Base-by-base conservation (phyloP, 35 echinoderm and acorn worm species). In the Amphiura filiformis region DNA sequence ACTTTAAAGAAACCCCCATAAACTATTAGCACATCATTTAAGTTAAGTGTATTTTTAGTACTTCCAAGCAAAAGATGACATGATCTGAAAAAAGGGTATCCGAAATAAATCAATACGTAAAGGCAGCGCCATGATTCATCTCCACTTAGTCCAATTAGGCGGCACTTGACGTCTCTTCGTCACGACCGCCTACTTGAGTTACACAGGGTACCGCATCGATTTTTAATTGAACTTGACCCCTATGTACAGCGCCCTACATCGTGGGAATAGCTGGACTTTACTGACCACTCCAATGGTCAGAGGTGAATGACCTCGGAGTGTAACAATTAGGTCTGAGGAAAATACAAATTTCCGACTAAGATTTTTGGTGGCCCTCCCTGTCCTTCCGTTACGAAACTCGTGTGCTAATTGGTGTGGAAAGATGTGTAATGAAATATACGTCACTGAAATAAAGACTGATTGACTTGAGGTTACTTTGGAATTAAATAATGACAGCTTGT, bases 191-290 rank as follows among this genome's bases (percentile, higher is more conserved):
- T 70, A 70, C 7, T 70, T 70, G 61, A 70, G 7, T 70, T 13
- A 70, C 9, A 70, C 17, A 70, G 61, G 3, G 28, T 23, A 70
- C 61, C 61, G 61, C 61, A 23, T 30, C 26, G 61, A 5, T 15
- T 2, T 26, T 70, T 70, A 70, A 70, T 70, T 70, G 61, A 70
- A 70, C 61, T 70, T 70, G 61, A 70, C 61, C 61, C 61, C 15
- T n/a, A 4, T 18, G 7, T 15, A 70, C 2, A 3, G 15, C 28
- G 61, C 2, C 61, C 61, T 70, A 70, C 61, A 70, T 70, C 61
- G 3, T 70, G 61, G 61, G 61, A 70, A 70, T 13, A n/a, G 41
- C 41, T 9, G 41, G 4, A 17, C 5, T 47, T 17, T 70, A 4
- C 28, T n/a, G 26, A 30, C 61, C 61, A 23, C 28, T 26, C n/a